These are phyloP conservation scores for Pyrrhosoma nymphula DNA, from an alignment of 2,888 invertebrate genomes.

Conservation along the genomic window DNA sequence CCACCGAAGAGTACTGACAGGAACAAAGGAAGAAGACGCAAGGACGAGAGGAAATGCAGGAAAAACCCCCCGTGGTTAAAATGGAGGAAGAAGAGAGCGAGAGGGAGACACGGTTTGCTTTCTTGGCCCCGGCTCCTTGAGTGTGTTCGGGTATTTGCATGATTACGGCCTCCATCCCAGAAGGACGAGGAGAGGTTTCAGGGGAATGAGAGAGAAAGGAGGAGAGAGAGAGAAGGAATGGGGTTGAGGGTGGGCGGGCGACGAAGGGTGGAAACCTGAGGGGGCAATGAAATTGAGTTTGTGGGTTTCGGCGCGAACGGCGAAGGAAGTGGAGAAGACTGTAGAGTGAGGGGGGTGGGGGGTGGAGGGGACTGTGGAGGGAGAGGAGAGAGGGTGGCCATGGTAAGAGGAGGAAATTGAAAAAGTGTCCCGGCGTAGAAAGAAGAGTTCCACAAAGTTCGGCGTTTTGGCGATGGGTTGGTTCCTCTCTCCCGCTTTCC, in stretches of 20 bases:
- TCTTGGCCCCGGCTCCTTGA: conserved; percentile 19
- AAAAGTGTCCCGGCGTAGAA: neutral
- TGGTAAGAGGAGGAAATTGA: neutral
- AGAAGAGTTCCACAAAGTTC: conserved; percentile 13
- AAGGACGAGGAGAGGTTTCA: neutral
- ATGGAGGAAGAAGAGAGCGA: neutral
- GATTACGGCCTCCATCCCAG: neutral
- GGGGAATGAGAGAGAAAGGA: neutral
- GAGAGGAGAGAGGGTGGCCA: neutral
- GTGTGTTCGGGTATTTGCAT: conserved; percentile 30
- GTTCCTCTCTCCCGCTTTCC: neutral
- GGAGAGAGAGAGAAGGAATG: neutral
- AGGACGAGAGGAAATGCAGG: neutral
- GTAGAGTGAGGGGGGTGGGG: neutral
- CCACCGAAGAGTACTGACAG: too few species aligned
- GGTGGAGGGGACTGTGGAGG: neutral
- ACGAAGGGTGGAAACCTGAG: neutral
- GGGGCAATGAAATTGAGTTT: conserved; percentile 28
- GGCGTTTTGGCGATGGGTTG: conserved; percentile 15
- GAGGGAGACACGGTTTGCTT: conserved; percentile 9
- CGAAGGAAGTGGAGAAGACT: neutral
- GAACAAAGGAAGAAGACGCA: too few species aligned
- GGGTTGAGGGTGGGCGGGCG: neutral
- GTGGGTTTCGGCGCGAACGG: neutral
- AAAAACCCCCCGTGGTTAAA: neutral